Evolutionary conservation across 2,797 vertebrate species (phyloP).

Genomic region (Passerculus sandwichensis): DNA sequence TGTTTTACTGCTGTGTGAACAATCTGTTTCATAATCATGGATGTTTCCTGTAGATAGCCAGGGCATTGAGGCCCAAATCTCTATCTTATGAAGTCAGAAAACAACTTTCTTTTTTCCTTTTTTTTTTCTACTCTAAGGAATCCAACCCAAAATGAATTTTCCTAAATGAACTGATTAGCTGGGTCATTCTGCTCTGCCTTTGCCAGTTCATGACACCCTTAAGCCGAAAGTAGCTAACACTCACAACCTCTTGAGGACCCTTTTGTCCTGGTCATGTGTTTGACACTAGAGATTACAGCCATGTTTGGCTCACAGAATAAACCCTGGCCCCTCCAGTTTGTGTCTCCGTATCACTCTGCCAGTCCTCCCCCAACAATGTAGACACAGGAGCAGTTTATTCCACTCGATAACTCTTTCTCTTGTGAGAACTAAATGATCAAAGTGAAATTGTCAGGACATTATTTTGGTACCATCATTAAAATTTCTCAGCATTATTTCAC

Average conservation of each 20-base stretch:
- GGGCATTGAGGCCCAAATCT: neutral
- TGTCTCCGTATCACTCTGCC: neutral
- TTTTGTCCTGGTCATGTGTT: neutral
- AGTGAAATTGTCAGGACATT: neutral
- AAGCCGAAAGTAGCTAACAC: neutral
- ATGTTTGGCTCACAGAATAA: neutral
- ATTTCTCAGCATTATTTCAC: neutral
- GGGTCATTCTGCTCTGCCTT: neutral
- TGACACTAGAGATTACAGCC: neutral
- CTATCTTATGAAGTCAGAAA: neutral
- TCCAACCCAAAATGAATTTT: neutral
- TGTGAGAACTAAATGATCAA: neutral
- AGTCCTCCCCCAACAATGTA: rapidly evolving
- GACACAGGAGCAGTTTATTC: neutral
- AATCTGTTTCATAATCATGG: neutral
- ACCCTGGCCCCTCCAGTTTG: neutral
- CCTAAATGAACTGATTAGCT: neutral
- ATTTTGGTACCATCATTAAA: neutral
- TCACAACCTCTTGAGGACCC: neutral
- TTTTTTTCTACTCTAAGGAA: neutral
- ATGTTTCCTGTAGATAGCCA: neutral
- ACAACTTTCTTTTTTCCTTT: neutral
- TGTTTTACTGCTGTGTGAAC: neutral
- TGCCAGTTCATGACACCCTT: neutral
- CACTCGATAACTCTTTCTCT: rapidly evolving